Conservation (phyloP, 2,113 vertebrate genomes). For the Xiphorhynchus elegans region DNA sequence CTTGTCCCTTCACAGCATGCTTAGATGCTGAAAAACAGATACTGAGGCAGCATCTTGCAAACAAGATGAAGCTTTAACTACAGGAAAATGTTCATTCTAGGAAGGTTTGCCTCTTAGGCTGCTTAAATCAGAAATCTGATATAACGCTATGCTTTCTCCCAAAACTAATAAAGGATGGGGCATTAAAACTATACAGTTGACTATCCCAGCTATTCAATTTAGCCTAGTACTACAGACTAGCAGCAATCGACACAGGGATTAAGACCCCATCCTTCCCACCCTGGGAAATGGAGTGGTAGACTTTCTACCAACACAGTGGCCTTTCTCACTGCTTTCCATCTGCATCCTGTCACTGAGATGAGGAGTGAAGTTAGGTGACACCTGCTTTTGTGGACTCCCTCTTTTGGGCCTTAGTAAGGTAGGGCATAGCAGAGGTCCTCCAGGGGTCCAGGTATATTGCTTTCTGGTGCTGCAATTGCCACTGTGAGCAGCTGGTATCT, state of each 20-base stretch:
- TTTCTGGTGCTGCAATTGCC: neutral
- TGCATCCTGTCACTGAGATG: neutral
- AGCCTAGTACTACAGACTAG: neutral
- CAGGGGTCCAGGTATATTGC: neutral
- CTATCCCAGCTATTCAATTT: neutral
- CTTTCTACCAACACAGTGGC: neutral
- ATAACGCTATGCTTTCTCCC: neutral
- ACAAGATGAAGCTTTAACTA: neutral
- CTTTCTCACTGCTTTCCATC: neutral
- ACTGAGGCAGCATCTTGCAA: neutral
- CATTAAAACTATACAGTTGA: neutral
- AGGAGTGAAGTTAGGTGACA: neutral
- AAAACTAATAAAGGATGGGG: neutral
- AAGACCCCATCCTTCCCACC: neutral
- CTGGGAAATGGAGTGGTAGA: neutral
- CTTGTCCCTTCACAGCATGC: neutral
- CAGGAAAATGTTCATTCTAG: neutral
- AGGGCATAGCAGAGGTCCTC: neutral
- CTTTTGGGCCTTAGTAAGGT: neutral
- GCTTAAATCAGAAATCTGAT: neutral
- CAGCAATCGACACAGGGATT: neutral
- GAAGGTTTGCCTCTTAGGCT: neutral
- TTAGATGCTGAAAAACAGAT: neutral
- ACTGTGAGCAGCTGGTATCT: neutral
- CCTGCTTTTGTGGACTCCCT: neutral